These are phyloP conservation scores for Drosophila carrolli DNA, from an alignment of 1,140 invertebrate species.

Conservation along the genomic window DNA sequence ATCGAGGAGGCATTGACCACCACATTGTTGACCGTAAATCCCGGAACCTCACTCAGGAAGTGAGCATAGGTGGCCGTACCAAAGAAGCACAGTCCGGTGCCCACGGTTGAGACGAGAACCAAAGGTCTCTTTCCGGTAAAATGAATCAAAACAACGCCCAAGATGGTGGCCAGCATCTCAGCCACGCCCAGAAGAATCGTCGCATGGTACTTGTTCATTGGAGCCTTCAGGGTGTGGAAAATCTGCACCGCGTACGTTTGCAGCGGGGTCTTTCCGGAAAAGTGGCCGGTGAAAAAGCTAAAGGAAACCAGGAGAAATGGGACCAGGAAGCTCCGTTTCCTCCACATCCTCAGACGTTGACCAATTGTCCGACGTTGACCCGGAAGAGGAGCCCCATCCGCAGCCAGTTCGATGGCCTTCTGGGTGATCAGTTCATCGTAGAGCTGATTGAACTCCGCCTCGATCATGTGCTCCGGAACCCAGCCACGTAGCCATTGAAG, in stretches of 20 bases:
- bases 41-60: conserved; percentile 72
- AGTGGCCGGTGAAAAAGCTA: conserved; percentile 89
- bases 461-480: conserved; percentile 86
- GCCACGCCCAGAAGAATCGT: conserved; percentile 89
- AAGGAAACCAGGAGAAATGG: conserved; percentile 88
- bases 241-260: conserved; percentile 90
- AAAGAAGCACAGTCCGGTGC: conserved; percentile 87
- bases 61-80: conserved; percentile 83
- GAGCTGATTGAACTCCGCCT: conserved; percentile 86
- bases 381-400: conserved; percentile 35
- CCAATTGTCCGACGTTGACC: conserved; percentile 31
- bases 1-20: conserved; percentile 78
- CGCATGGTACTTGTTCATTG: conserved; percentile 90
- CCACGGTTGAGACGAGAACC: conserved; percentile 88
- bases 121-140: conserved; percentile 89
- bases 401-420: conserved; percentile 66
- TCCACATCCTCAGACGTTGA: conserved; percentile 66
- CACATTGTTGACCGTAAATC: conserved; percentile 78
- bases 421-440: conserved; percentile 84
- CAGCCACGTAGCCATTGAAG: conserved; percentile 89
- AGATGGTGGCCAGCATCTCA: conserved; percentile 87
- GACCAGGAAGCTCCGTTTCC: conserved; percentile 85
- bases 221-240: conserved; percentile 88
- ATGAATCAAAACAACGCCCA: conserved; percentile 88
- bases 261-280: conserved; percentile 89